A percentile compares a stretch with the other conserved stretches of the same genome.
Conservation (phyloP, 2,797 vertebrate genomes). For the Pangasius djambal region DNA sequence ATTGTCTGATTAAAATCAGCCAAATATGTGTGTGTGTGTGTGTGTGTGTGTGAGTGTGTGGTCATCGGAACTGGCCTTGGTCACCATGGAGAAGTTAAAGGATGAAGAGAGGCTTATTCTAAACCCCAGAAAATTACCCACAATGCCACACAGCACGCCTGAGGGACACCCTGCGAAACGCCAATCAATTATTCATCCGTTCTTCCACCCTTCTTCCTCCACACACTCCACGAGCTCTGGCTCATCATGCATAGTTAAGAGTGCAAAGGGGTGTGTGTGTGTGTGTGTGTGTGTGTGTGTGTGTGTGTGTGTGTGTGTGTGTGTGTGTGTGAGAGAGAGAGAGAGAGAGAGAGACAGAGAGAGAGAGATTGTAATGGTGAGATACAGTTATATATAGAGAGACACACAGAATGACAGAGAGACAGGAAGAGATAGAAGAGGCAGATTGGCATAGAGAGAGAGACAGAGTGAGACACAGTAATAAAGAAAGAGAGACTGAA, state of each 20-base stretch:
- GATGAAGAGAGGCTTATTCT: constrained; percentile 32
- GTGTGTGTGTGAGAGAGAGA: neutral
- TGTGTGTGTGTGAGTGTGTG: constrained; percentile 12
- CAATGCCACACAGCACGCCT: constrained; percentile 55
- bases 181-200: constrained; percentile 60
- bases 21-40: neutral
- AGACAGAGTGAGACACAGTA: neutral
- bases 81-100: constrained; percentile 40
- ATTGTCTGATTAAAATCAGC: neutral
- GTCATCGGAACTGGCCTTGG: constrained; percentile 10
- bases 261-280: neutral
- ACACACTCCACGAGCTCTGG: constrained; percentile 30
- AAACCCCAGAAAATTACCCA: constrained; percentile 48
- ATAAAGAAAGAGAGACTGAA: neutral
- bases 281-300: constrained; percentile 16
- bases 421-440: neutral
- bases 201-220: constrained; percentile 52
- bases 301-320: constrained; percentile 5
- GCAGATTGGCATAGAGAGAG: neutral
- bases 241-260: constrained; percentile 55
- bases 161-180: constrained; percentile 56
- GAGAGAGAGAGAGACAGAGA: neutral
- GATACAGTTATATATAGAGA: neutral
- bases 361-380: neutral
- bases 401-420: neutral